Base-by-base conservation (phyloP, 2,888 invertebrate genomes). In the Meghimatium bilineatum region DNA sequence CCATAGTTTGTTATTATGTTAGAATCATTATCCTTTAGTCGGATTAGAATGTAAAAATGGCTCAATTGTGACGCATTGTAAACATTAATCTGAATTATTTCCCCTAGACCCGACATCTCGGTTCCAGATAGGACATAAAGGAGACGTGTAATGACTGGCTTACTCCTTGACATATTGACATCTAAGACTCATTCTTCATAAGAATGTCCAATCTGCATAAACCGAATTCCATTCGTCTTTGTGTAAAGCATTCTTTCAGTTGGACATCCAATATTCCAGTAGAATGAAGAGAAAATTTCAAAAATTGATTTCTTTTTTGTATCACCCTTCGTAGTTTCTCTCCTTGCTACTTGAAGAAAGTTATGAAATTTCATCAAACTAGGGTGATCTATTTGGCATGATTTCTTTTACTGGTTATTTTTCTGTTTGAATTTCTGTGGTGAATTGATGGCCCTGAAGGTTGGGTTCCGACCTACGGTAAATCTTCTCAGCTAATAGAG, bases 201-300 rank as follows among this genome's bases (percentile, higher is more conserved):
- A n/a, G 14, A 38, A 60, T 77, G 29, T 60, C 63, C 63, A 77
- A 63, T 77, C 63, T 77, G 38, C 77, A 77, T 63, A 60, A 49
- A 52, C 74, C 23, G 32, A 20, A 29, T 52, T 52, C 17, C 14
- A 29, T 26, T 10, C 74, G 32, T 3, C 23, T 44, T 26, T 38
- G 77, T 67, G 78, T 78, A 78, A 78, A 78, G 66, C 26, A 78
- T 78, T 63, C 67, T 78, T 66, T 78, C 66, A 34, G 76, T 44
- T 36, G 63, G 67, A 67, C 67, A 63, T 56, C 66, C 78, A 78
- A 67, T 78, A 67, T 78, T 78, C 66, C 44, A 29, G 20, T 29
- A 44, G 38, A 20, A 20, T 63, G 44, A 78, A 44, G 38, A 63
- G 63, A 32, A 78, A 63, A 66, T 3, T 67, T 78, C 44, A 66